phyloP scores from a whole-genome alignment of 2,797 vertebrate species.

The Neomorphus geoffroyi region DNA sequence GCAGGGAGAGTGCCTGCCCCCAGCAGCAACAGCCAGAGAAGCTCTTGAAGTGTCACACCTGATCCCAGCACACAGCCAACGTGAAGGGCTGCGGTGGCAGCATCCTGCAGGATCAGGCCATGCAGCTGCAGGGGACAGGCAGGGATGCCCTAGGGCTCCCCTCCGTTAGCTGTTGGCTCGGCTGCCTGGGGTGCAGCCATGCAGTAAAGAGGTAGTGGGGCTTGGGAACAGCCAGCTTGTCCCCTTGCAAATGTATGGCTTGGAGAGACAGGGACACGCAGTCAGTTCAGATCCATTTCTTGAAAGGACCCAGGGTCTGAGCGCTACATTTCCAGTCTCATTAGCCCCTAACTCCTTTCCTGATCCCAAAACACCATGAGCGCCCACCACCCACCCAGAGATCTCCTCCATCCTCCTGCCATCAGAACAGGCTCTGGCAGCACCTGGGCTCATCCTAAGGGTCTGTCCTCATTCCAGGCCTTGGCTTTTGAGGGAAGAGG shows the following conservation, averaged over 20 bases:
- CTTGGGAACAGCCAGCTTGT: background rate
- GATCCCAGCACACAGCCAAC: background rate
- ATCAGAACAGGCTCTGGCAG: background rate
- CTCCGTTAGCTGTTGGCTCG: rapidly evolving
- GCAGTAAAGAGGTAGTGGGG: background rate
- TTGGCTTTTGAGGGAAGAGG: background rate
- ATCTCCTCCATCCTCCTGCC: background rate
- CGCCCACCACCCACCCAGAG: background rate
- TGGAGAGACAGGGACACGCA: background rate
- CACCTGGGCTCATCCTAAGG: background rate
- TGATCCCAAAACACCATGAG: background rate
- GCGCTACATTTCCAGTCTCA: background rate
- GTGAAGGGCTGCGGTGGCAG: background rate
- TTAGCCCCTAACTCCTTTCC: background rate
- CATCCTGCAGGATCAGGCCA: background rate
- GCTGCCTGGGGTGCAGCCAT: background rate
- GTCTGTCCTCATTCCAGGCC: background rate
- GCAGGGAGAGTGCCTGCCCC: background rate
- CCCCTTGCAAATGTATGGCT: background rate
- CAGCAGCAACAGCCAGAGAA: background rate
- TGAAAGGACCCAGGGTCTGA: background rate
- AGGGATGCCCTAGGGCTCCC: background rate
- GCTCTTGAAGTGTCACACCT: background rate
- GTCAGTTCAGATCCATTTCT: background rate
- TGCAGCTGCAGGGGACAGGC: background rate